Evolutionary conservation across 2,113 vertebrate species (phyloP).

Genomic region (Naja naja): DNA sequence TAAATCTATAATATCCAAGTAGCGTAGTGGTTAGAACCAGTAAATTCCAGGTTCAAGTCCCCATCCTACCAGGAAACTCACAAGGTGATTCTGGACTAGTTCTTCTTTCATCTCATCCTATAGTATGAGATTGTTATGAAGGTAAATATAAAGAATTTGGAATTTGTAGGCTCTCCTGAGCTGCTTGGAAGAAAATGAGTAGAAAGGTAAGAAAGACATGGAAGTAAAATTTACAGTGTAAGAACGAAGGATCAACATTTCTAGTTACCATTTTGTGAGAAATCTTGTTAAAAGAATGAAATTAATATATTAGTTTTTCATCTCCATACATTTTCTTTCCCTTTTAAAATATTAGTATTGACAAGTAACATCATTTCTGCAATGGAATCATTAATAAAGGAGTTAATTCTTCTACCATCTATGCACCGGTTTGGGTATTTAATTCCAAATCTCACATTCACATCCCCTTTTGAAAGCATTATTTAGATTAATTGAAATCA

Average conservation of each 20-base stretch:
- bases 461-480: background rate
- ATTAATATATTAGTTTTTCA: background rate
- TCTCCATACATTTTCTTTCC: background rate
- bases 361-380: background rate
- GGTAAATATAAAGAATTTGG: background rate
- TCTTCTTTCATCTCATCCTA: background rate
- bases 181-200: background rate
- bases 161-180: background rate
- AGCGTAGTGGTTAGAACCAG: background rate
- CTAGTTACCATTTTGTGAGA: background rate
- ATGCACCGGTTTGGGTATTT: background rate
- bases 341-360: background rate
- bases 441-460: background rate
- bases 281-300: background rate
- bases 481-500: background rate
- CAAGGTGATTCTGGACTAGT: background rate
- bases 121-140: background rate
- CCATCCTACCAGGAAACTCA: background rate
- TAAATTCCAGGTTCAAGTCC: background rate
- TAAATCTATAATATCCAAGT: background rate
- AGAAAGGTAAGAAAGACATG: background rate
- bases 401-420: background rate
- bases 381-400: background rate
- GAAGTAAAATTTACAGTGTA: background rate
- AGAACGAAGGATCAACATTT: background rate